Evolutionary conservation across 2,888 invertebrate species (phyloP).

Genomic region (Heterodera filipjevi): DNA sequence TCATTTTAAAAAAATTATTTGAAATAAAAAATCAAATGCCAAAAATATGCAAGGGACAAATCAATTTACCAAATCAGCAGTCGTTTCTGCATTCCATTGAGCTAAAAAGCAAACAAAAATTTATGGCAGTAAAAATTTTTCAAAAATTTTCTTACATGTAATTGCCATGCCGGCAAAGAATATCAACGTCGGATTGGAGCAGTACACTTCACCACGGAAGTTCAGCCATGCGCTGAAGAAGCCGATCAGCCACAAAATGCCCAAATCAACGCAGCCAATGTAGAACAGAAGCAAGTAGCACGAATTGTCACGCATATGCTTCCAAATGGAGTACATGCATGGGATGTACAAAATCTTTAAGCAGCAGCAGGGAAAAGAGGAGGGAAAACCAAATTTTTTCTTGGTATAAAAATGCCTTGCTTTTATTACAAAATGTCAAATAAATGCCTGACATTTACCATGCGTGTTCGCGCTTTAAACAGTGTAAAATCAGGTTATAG

Average conservation of each 20-base stretch:
- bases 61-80: slow-evolving; percentile 26
- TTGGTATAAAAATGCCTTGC: no score
- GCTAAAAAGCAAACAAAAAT: not conserved
- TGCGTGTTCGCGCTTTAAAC: no score
- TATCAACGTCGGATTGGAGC: not conserved
- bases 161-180: not conserved
- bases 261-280: not conserved
- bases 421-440: no score
- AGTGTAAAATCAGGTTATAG: no score
- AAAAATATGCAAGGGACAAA: no score
- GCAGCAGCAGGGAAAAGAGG: no score
- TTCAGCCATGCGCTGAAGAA: not conserved
- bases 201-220: not conserved
- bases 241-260: not conserved
- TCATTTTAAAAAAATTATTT: not conserved
- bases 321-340: not conserved
- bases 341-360: not conserved
- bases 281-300: not conserved
- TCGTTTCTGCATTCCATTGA: slow-evolving; percentile 19
- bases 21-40: not conserved
- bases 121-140: not conserved
- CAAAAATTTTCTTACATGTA: not conserved
- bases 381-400: no score
- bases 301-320: not conserved
- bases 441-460: no score